These are phyloP conservation scores for Byasa hedistus DNA, from an alignment of 2,888 invertebrate genomes.

Conservation along the genomic window DNA sequence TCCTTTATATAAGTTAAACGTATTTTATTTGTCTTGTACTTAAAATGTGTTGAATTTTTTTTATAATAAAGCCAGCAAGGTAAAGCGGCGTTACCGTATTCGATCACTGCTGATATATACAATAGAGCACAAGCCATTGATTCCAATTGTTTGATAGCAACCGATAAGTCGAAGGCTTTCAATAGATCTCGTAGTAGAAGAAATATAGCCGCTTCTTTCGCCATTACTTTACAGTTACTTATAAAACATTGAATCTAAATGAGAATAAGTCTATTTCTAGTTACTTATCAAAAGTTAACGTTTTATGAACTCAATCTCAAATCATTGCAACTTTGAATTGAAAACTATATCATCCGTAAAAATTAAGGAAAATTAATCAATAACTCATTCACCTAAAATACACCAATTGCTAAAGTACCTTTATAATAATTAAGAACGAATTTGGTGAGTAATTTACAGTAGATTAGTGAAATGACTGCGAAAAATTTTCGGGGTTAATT, in stretches of 20 bases:
- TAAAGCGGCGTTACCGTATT: too few relatives aligned
- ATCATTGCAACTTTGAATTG: too few relatives aligned
- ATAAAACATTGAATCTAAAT: background rate
- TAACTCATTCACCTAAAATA: too few relatives aligned
- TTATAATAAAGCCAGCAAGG: too few relatives aligned
- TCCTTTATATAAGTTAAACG: conserved; percentile 2
- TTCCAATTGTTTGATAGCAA: background rate
- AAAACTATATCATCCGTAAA: too few relatives aligned
- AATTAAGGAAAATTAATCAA: too few relatives aligned
- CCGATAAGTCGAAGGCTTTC: background rate
- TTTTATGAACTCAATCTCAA: too few relatives aligned
- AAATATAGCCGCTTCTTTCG: background rate
- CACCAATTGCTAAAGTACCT: conserved; percentile 41
- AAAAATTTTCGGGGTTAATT: conserved; percentile 15
- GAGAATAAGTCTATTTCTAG: background rate
- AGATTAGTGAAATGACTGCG: conserved; percentile 30
- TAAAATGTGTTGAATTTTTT: too few relatives aligned
- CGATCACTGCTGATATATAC: too few relatives aligned
- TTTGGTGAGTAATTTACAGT: conserved; percentile 41
- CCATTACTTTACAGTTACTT: background rate
- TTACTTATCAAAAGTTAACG: background rate
- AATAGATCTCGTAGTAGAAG: background rate
- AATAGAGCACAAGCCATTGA: background rate
- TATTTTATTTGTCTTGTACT: background rate
- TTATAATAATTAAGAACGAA: conserved; percentile 39